Percentiles rank a stretch among this genome's conserved stretches.
Evolutionary conservation across 2,888 invertebrate genomes (phyloP).

Genomic region (Pammene fasciana): DNA sequence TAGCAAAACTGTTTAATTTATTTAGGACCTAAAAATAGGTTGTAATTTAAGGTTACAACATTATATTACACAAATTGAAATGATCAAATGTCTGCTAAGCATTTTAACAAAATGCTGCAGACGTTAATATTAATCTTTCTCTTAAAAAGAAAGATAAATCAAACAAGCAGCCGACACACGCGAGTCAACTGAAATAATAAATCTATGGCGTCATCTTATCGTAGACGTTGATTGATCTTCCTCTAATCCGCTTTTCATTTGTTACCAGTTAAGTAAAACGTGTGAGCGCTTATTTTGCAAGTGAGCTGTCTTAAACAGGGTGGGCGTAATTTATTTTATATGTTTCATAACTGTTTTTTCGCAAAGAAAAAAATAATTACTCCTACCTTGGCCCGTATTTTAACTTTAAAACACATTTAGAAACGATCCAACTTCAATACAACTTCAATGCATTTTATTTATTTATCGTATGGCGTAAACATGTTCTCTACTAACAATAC

Average conservation of each 20-base stretch:
- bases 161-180: slow-evolving; percentile 29
- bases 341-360: too few relatives aligned
- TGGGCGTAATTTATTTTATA: neutral
- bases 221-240: slow-evolving; percentile 28
- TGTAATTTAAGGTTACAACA: too few relatives aligned
- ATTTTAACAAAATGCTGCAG: neutral
- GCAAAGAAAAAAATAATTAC: too few relatives aligned
- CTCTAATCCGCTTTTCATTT: slow-evolving; percentile 23
- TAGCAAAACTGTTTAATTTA: too few relatives aligned
- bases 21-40: too few relatives aligned
- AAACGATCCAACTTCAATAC: too few relatives aligned
- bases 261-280: slow-evolving; percentile 31
- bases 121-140: slow-evolving; percentile 20
- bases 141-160: slow-evolving; percentile 29
- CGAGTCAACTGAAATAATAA: slow-evolving; percentile 32
- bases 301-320: neutral
- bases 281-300: slow-evolving; percentile 23
- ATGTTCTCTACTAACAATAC: too few relatives aligned
- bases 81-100: neutral
- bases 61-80: neutral
- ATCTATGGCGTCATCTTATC: slow-evolving; percentile 33
- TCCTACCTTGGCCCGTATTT: too few relatives aligned
- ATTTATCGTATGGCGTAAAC: too few relatives aligned
- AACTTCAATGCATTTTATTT: too few relatives aligned
- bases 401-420: too few relatives aligned